Evolutionary conservation across 2,113 vertebrate species (phyloP), one percentile per base, ranked within the genome.

Genomic region (Menura novaehollandiae): DNA sequence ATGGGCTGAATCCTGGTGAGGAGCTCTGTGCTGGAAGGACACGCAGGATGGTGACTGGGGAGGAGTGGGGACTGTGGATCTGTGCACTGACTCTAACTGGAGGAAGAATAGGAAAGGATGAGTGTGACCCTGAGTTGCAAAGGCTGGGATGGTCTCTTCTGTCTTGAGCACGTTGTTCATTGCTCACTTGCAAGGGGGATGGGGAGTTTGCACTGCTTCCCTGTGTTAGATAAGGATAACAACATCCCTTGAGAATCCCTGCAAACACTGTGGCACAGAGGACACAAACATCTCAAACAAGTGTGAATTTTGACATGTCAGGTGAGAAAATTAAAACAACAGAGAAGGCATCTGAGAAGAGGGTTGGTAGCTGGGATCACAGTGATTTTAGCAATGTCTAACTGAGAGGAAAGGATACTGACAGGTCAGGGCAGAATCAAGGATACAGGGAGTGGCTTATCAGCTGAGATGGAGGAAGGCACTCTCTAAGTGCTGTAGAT

Each of bases 141-240:
- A 75, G 64, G 13, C 53, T 51, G 74, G 44, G 10, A 13, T 49
- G 76, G 27, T 32, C 27, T 66, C 63, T 63, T 67, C 41, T 15
- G 41, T 6, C 23, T 23, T 39, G 28, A 63, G 24, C 33, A 9
- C 2, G 0, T 6, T 49, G 35, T n/a, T 84, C 8, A 3, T 51
- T 35, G 62, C 15, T 9, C 4, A 1, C 55, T 28, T 35, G 11
- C 1, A 0, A 4, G 15, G 30, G 49, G 7, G 32, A 15, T 5
- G 44, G 21, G 55, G 51, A 59, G 27, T n/a, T 81, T 43, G 51
- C 44, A 8, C 39, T 59, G 51, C 22, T 69, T 80, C 6, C 64
- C 43, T 30, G 5, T 28, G 73, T 60, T 41, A 39, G 53, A 15
- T 60, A 58, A 78, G 46, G 30, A 28, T 71, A 77, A 59, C 53